A percentile compares a stretch with the other conserved stretches of the same genome.
These are phyloP conservation scores for Platyrinchus mystaceus DNA, from an alignment of 2,797 vertebrate genomes.

Conservation along the genomic window DNA sequence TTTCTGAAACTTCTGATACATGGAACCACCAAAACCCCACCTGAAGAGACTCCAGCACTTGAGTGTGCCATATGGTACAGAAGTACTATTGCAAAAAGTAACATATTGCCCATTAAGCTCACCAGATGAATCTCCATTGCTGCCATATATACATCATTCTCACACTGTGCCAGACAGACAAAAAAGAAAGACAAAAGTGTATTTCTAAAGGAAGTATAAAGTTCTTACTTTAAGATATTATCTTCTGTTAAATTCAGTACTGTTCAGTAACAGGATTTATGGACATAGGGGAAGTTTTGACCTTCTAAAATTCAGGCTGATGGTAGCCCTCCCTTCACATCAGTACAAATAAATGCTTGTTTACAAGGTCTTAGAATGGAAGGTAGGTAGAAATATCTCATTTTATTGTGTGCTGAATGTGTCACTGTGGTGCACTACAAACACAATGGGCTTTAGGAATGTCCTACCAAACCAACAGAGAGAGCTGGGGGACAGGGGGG, in stretches of 20 bases:
- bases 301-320: background rate
- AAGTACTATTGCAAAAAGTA: background rate
- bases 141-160: background rate
- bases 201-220: background rate
- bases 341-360: background rate
- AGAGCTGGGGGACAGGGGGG: background rate
- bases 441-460: background rate
- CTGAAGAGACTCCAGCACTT: background rate
- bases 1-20: background rate
- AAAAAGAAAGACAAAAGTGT: background rate
- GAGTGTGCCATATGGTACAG: background rate
- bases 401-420: background rate
- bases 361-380: background rate
- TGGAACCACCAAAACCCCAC: background rate
- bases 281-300: background rate
- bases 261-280: background rate
- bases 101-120: slow-evolving; percentile 9
- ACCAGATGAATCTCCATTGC: background rate
- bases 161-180: background rate
- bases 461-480: background rate
- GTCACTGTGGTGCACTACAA: background rate
- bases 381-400: background rate
- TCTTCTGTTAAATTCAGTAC: background rate
- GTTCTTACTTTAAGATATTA: background rate
- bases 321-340: background rate